Conservation (phyloP, 2,797 vertebrate species). For the Melanotaenia nigrans region DNA sequence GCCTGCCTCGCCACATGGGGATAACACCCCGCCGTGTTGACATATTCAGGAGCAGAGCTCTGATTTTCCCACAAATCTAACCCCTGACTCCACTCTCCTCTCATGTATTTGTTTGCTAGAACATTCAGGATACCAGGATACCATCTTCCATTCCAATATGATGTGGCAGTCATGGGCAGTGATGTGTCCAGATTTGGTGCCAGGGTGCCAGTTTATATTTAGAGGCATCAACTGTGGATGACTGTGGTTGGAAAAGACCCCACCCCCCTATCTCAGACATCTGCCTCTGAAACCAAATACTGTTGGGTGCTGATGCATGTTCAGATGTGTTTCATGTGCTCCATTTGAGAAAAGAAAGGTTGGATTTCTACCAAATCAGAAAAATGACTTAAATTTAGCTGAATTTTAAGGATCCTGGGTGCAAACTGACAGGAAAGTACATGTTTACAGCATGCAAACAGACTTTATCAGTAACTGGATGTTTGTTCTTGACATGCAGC, state of each 20-base stretch:
- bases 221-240: conserved; percentile 66
- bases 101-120: conserved; percentile 19
- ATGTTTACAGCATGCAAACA: background rate
- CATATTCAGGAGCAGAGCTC: conserved; percentile 33
- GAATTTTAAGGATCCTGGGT: background rate
- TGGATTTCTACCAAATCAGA: background rate
- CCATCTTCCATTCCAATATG: conserved; percentile 40
- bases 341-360: conserved; percentile 47
- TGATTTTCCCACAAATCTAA: conserved; percentile 4
- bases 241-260: conserved; percentile 57
- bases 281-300: conserved; percentile 72
- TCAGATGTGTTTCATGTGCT: conserved; percentile 56
- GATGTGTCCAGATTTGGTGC: conserved; percentile 48
- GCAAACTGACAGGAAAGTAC: background rate
- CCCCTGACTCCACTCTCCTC: conserved; percentile 3
- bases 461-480: conserved; percentile 15
- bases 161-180: conserved; percentile 35
- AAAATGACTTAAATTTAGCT: background rate
- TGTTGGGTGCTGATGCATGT: conserved; percentile 58
- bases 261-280: conserved; percentile 51
- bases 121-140: conserved; percentile 18
- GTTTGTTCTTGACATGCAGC: conserved; percentile 13
- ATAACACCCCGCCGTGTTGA: conserved; percentile 25
- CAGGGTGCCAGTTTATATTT: conserved; percentile 66
- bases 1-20: conserved; percentile 11